Percentiles rank a stretch among this genome's conserved stretches.
phyloP scores from a whole-genome alignment of 2,888 invertebrate species.

The Ophion ventricosus region DNA sequence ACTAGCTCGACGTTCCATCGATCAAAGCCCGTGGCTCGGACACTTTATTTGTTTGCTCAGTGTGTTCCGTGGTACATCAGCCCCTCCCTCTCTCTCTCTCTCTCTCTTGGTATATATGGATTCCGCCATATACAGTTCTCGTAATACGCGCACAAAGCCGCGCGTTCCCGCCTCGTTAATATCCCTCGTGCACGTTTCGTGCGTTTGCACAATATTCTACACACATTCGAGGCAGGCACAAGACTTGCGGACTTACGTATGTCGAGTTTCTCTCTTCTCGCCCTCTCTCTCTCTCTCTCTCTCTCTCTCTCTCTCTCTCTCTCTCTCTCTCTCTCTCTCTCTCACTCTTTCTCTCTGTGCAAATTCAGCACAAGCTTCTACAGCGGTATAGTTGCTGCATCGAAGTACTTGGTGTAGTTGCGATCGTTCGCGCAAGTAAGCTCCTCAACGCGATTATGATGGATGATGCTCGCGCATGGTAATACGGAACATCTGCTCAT shows the following conservation, averaged over 20 bases:
- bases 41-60: slow-evolving; percentile 49
- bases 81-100: background rate
- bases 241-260: no score
- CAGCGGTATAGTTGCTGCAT: slow-evolving; percentile 1
- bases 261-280: no score
- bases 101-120: no score
- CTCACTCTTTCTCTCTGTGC: background rate
- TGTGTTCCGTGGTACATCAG: slow-evolving; percentile 31
- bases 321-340: background rate
- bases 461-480: background rate
- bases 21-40: slow-evolving; percentile 17
- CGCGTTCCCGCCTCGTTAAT: no score
- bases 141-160: no score
- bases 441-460: slow-evolving; percentile 15
- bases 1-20: background rate
- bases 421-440: background rate
- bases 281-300: background rate
- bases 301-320: background rate
- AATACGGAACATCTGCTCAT: background rate
- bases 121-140: no score
- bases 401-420: slow-evolving; percentile 12
- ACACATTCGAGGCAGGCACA: no score
- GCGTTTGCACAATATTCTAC: no score
- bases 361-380: slow-evolving; percentile 21
- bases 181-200: no score